Evolutionary conservation across 2,888 invertebrate species (phyloP), one percentile per base, ranked within the genome.

Genomic region (Lasioglossum malachurum): DNA sequence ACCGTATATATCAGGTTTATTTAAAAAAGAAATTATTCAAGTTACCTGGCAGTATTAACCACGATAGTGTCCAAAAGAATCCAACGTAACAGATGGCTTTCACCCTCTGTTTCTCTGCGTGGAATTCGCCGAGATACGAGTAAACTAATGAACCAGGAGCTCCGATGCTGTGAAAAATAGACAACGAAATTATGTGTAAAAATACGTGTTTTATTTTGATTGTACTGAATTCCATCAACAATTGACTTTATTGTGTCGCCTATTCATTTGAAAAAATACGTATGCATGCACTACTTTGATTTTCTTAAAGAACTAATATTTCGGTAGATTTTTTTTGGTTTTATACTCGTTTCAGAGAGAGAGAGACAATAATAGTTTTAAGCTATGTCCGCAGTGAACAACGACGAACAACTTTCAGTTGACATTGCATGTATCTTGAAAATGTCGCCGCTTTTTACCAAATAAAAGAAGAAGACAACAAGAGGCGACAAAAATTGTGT

Each of bases 121-220:
- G 97, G 92, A 97, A 96, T 93, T 97, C 97, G 23, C 97, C 97
- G n/a, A 97, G 93, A 92, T 97, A 97, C 0, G 96, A 96, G 91
- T 97, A 97, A 0, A 97, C 96, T 46, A 97, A 93, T 4, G 96
- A 96, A 2, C 96, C 96, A 2, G 97, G 97, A 0, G 96, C 96
- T 75, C 97, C 97, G 23, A 95, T 92, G 41, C 94, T 94, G 75
- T 94, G 75, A 60, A 44, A 60, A 38, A 27, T 41, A 1, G 0
- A 5, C 23, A 12, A 69, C 23, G 4, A 12, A 38, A 69, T 67
- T 35, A 67, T 19, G 8, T 7, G 4, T 60, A 31, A 31, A 67
- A 5, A 8, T 31, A 31, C 3, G 19, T 64, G 10, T 0, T 49
- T 49, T 49, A 7, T 57, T 57, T 57, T 3, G 5, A 31, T 16